phyloP scores from a whole-genome alignment of 2,113 vertebrate species.

The Cnemophilus loriae region DNA sequence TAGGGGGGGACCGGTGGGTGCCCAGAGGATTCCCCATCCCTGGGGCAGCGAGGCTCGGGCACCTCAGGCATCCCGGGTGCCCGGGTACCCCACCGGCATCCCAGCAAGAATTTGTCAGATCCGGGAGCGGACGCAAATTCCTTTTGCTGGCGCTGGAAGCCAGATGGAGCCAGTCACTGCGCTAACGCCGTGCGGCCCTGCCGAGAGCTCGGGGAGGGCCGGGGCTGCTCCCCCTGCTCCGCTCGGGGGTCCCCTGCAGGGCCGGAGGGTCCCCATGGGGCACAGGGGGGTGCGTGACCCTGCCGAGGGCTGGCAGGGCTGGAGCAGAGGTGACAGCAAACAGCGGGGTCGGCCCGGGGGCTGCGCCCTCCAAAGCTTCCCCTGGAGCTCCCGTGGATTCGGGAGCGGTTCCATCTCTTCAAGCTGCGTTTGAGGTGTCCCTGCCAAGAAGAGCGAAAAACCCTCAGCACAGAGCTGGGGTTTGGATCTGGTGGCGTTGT shows the following conservation, averaged over 20 bases:
- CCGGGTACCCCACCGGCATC: fast-evolving
- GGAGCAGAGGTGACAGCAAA: fast-evolving
- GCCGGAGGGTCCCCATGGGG: fast-evolving
- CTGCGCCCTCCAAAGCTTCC: background rate
- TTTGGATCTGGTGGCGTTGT: background rate
- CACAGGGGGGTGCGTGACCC: fast-evolving
- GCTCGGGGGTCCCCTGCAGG: fast-evolving
- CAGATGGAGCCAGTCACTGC: background rate
- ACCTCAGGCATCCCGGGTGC: too few relatives aligned
- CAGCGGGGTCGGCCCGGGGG: fast-evolving
- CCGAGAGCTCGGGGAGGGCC: background rate
- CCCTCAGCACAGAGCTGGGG: fast-evolving
- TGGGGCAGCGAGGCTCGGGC: background rate
- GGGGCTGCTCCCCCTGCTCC: background rate
- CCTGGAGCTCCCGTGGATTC: fast-evolving
- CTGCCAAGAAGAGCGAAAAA: fast-evolving
- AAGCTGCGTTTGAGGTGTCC: background rate
- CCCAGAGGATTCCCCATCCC: background rate
- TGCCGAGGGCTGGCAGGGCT: background rate
- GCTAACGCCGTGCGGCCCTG: fast-evolving
- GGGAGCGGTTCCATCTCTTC: fast-evolving
- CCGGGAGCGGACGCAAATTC: fast-evolving
- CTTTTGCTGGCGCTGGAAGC: background rate
- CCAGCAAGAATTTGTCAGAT: fast-evolving
- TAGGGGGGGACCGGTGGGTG: background rate